Base-by-base conservation (phyloP, 2,888 invertebrate genomes). In the Drosophila anceps region DNA sequence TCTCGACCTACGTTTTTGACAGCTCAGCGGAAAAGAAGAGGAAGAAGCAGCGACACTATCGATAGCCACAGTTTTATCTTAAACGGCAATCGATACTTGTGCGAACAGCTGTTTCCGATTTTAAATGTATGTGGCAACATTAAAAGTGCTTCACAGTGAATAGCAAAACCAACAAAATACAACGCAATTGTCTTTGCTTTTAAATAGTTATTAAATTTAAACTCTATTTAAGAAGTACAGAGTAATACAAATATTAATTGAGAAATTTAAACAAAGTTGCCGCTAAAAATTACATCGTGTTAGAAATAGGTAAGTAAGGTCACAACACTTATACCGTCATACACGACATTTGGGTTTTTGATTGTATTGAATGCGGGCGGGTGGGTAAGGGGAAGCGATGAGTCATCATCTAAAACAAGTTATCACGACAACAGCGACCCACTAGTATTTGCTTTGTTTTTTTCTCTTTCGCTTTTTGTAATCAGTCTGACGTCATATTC, bases 1-100 rank as follows among this genome's bases (percentile, higher is more conserved):
- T 63, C 55, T 62, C 70, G 61, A 92, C 92, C 85, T 91, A 91
- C 90, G 81, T 86, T 90, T 90, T 90, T 92, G 91, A 92, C 92
- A 91, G 78, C 81, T 83, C 73, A 89, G 84, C 92, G 92, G 92
- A 92, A 92, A 92, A 91, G 90, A 90, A 85, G 82, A 78, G 60
- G 65, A 80, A 69, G 71, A 76, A 48, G 65, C 20, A 41, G 69
- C 44, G 39, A 7, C 50, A 37, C 10, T 66, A 83, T 76, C 82
- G 84, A 73, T 69, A 61, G 13, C 6, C 18, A n/a, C 39, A 1
- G 18, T 35, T 18, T 8, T 10, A 27, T 41, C 10, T 6, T 9
- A 18, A 29, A 12, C 3, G 1, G 8, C 37, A 20, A 61, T 65
- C 74, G 75, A 74, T 78, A 48, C 8, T 31, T 33, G 3, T n/a